Conservation (phyloP, 1,140 invertebrate species). For the Papilio xuthus region DNA sequence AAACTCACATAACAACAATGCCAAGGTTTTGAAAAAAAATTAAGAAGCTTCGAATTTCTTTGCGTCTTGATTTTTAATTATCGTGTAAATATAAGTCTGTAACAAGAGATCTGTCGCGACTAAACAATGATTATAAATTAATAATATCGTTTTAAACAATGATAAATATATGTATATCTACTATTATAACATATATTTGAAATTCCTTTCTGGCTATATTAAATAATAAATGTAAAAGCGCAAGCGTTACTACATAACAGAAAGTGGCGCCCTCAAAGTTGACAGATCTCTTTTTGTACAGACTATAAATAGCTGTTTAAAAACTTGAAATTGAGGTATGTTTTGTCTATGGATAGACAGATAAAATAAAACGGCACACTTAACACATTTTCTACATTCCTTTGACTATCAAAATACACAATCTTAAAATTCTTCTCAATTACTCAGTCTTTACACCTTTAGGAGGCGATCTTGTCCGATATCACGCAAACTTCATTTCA, state of each 20-base stretch:
- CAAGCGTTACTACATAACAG: too few species aligned
- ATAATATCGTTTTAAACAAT: not conserved
- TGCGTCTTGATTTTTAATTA: not conserved
- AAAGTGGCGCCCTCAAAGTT: not conserved
- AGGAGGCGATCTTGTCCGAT: slow-evolving; percentile 17
- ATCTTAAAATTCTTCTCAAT: not conserved
- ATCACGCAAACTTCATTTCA: not conserved
- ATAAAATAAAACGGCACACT: not conserved
- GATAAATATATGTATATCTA: not conserved
- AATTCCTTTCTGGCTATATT: not conserved
- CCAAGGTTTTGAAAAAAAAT: too few species aligned
- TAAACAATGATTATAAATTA: not conserved
- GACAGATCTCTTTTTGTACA: not conserved
- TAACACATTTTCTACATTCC: not conserved
- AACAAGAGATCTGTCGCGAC: not conserved
- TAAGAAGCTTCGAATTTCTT: too few species aligned
- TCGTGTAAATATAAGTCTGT: not conserved
- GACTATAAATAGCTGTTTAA: not conserved
- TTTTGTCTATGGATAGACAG: slow-evolving; percentile 8
- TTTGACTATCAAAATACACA: slow-evolving; percentile 25
- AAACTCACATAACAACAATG: too few species aligned
- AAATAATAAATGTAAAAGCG: not conserved
- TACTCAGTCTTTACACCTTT: slow-evolving; percentile 31
- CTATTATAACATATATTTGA: not conserved
- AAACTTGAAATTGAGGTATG: not conserved